A percentile compares a stretch with the other conserved stretches of the same genome.
These are phyloP conservation scores for Leptestheria dahalacensis DNA, from an alignment of 1,140 invertebrate species.

Conservation along the genomic window DNA sequence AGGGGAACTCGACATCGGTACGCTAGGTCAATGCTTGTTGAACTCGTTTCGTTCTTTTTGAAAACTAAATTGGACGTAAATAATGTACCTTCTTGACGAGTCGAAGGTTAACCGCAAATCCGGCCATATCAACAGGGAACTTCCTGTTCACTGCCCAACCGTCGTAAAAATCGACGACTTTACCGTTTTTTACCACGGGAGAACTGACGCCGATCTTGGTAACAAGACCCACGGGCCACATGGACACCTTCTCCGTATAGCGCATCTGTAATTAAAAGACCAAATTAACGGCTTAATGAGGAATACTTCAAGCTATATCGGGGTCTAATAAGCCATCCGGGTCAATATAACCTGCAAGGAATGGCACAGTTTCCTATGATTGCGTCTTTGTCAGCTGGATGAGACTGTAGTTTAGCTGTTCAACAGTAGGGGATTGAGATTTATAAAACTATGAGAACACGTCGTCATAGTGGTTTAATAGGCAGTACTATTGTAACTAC, in stretches of 20 bases:
- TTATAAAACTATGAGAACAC: not conserved
- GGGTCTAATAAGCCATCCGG: no score
- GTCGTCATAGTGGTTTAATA: no score
- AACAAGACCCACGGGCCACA: conserved; percentile 76
- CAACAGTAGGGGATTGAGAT: no score
- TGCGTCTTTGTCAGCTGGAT: no score
- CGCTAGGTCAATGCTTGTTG: conserved; percentile 19
- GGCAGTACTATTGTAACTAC: no score
- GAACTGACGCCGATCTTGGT: conserved; percentile 53
- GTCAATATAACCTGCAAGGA: no score
- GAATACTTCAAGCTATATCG: no score
- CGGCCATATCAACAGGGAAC: conserved; percentile 86
- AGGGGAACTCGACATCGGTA: conserved; percentile 55
- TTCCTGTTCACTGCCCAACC: conserved; percentile 64
- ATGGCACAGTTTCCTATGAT: no score
- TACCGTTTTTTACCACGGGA: conserved; percentile 48
- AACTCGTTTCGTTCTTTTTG: not conserved
- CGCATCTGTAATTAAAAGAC: conserved; percentile 43
- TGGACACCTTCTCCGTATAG: conserved; percentile 60
- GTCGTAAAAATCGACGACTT: conserved; percentile 61
- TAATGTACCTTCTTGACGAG: conserved; percentile 27
- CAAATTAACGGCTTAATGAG: no score
- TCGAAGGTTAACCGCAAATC: conserved; percentile 50
- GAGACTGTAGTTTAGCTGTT: no score
- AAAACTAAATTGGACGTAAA: not conserved